These are phyloP conservation scores for Hedychridium roseum DNA, from an alignment of 2,888 invertebrate genomes.

Conservation along the genomic window DNA sequence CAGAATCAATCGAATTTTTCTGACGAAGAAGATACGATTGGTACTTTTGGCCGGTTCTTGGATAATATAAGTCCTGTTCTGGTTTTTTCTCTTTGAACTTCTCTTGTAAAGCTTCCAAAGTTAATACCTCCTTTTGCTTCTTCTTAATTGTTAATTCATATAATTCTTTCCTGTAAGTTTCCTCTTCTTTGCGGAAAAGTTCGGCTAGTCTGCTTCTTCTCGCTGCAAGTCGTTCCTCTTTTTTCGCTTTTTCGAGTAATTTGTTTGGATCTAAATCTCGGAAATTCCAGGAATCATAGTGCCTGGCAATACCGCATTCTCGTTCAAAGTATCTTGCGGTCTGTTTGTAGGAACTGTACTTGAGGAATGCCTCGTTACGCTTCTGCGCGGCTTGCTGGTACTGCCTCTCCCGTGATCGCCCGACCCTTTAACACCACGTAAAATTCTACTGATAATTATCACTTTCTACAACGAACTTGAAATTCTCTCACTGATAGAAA, in stretches of 20 bases:
- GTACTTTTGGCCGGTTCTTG: constrained; percentile 38
- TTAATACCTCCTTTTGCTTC: constrained; percentile 18
- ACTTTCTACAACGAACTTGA: too few relatives aligned
- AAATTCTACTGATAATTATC: too few relatives aligned
- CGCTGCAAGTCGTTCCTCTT: constrained; percentile 37
- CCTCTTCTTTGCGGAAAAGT: constrained; percentile 47
- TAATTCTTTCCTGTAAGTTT: constrained; percentile 38
- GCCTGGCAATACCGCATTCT: constrained; percentile 44
- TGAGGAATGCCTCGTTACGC: constrained; percentile 48
- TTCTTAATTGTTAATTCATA: constrained; percentile 23
- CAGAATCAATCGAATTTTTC: constrained; percentile 1
- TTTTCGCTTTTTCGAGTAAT: constrained; percentile 34
- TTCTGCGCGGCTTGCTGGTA: constrained; percentile 56
- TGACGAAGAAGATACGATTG: constrained; percentile 29
- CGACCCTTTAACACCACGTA: constrained; percentile 41
- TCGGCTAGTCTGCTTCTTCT: constrained; percentile 43
- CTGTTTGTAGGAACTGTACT: constrained; percentile 45
- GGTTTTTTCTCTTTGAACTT: constrained; percentile 44
- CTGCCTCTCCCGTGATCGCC: constrained; percentile 48
- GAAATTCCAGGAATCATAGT: constrained; percentile 52
- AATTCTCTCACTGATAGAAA: too few relatives aligned
- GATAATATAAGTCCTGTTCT: constrained; percentile 50
- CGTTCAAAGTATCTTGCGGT: constrained; percentile 55
- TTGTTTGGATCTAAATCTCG: constrained; percentile 29
- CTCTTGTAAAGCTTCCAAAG: constrained; percentile 41